Conservation (phyloP, 2,888 invertebrate species). For the Harpalus rufipes region DNA sequence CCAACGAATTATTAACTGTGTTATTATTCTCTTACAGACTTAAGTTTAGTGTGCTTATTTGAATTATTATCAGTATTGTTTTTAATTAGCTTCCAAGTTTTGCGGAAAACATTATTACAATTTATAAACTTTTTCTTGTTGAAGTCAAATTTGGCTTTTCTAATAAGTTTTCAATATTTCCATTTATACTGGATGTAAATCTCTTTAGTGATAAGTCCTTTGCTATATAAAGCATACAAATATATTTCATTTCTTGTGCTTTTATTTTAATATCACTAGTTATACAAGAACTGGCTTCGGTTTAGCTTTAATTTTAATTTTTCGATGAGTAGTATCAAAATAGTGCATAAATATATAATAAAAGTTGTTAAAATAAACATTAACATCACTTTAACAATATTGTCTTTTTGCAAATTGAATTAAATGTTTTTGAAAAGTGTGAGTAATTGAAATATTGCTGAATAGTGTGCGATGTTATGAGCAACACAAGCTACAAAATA, state of each 20-base stretch:
- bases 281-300: neutral
- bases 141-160: neutral
- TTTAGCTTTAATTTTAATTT: neutral
- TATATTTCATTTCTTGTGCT: neutral
- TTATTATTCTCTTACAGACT: neutral
- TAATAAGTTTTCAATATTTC: neutral
- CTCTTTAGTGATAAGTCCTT: neutral
- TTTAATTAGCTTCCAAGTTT: too few species aligned
- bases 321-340: neutral
- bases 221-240: neutral
- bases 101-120: neutral
- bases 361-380: neutral
- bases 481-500: neutral
- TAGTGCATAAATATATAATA: neutral
- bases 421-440: neutral
- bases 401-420: neutral
- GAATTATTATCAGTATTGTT: neutral
- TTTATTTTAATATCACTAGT: neutral
- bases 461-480: neutral
- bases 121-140: neutral
- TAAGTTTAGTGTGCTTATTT: neutral
- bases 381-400: neutral
- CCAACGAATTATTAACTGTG: neutral
- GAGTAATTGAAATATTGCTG: neutral
- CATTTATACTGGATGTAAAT: neutral